Percentiles rank a stretch among this genome's conserved stretches.
phyloP scores from a whole-genome alignment of 2,113 vertebrate genomes.

The Nerophis lumbriciformis region DNA sequence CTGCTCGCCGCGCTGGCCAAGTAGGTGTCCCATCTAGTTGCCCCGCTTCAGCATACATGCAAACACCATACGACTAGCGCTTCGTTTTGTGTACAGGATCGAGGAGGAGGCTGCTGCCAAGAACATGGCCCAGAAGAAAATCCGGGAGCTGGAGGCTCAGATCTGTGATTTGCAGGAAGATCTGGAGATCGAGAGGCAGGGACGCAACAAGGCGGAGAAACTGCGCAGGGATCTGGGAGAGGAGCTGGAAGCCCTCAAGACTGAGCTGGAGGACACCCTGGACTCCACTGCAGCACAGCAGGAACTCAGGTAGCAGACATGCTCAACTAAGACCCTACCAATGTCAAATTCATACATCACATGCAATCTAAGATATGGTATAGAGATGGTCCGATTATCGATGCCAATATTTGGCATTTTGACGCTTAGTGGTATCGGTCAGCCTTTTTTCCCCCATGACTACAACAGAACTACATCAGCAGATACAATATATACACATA shows the following conservation, averaged over 20 bases:
- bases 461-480: too few relatives aligned
- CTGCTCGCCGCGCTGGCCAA: conserved; percentile 86
- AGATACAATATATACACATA: too few relatives aligned
- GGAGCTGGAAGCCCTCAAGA: conserved; percentile 93
- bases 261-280: conserved; percentile 89
- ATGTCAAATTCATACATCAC: too few relatives aligned
- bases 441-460: too few relatives aligned
- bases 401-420: too few relatives aligned
- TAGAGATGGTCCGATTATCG: too few relatives aligned
- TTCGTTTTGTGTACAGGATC: conserved; percentile 68
- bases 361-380: too few relatives aligned
- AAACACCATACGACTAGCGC: not conserved
- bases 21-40: conserved; percentile 51
- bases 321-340: too few relatives aligned
- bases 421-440: too few relatives aligned
- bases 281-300: conserved; percentile 94
- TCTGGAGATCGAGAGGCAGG: conserved; percentile 84
- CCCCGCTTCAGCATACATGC: too few relatives aligned
- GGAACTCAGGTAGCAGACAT: conserved; percentile 80
- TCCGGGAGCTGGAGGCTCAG: conserved; percentile 92
- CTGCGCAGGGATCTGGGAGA: conserved; percentile 88
- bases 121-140: conserved; percentile 86
- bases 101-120: conserved; percentile 91
- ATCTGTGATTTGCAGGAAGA: conserved; percentile 92
- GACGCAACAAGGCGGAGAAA: conserved; percentile 86